Evolutionary conservation across 2,113 vertebrate species (phyloP), one percentile per base, ranked within the genome.

Genomic region (Rostratula benghalensis): DNA sequence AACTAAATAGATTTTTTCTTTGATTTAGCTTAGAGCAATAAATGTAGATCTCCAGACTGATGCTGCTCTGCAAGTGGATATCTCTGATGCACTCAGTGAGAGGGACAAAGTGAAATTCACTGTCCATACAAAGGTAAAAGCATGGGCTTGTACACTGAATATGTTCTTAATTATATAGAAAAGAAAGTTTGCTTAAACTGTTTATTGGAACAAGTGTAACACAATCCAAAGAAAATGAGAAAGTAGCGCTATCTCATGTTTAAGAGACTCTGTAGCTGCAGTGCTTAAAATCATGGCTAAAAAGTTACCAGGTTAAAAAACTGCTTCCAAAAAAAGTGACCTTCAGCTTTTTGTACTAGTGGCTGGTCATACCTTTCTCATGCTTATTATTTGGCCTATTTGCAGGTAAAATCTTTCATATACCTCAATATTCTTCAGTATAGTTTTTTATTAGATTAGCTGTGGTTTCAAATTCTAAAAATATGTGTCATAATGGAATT

Each of bases 61-160:
- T 93, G 99, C 99, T 91, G 99, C 99, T 61, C 98, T 99, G 71
- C 99, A 99, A 97, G 99, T 99, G 75, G 99, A 99, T 98, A 99
- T 99, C 97, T 99, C 99, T 11, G 99, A 99, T 93, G 99, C 99
- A 56, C 98, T 99, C 76, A 99, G 99, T 81, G 99, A 99, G 95
- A 98, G 99, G 92, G 99, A 99, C 98, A 99, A 99, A 98, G 99
- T 99, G 91, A 99, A 99, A 97, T 99, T 99, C 96, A 99, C 99
- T 16, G 99, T 99, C 65, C 99, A 99, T 97, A 99, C 99, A 91
- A 99, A 99, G 99, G 99, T 99, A 97, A 97, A 87, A 90, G 63
- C 51, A 73, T 94, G 48, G 22, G n/a, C 93, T 92, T 93, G 35
- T 75, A 45, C 5, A 33, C 0, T 27, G 7, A 77, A 4, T 6